These are phyloP conservation scores for Lydus trimaculatus DNA, from an alignment of 2,888 invertebrate species.

Conservation along the genomic window DNA sequence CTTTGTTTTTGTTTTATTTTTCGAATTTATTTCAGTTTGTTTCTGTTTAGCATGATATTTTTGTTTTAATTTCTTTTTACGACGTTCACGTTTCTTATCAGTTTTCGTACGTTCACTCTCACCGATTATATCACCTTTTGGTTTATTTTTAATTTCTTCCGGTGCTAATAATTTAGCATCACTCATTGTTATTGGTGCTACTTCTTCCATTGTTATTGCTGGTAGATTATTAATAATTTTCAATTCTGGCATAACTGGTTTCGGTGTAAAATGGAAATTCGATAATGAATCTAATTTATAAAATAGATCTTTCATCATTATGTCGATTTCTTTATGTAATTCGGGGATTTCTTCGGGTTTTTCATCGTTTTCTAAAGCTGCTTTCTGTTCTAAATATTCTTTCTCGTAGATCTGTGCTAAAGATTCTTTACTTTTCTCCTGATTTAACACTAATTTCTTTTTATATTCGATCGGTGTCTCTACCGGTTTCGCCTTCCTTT, in stretches of 20 bases:
- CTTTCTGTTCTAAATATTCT: conserved; percentile 76
- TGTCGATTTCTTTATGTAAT: conserved; percentile 79
- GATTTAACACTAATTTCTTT: conserved; percentile 86
- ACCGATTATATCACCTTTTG: conserved; percentile 64
- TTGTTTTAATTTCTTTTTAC: conserved; percentile 85
- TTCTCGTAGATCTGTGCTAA: conserved; percentile 94
- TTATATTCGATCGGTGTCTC: conserved; percentile 85
- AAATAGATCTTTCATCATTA: conserved; percentile 79
- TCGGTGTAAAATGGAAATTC: conserved; percentile 95
- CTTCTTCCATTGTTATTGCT: conserved; percentile 93
- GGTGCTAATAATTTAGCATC: conserved; percentile 89
- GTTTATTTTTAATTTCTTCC: conserved; percentile 79
- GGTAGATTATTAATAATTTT: conserved; percentile 91
- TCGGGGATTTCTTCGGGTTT: conserved; percentile 73
- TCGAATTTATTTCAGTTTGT: conserved; percentile 63
- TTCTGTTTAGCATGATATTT: conserved; percentile 64
- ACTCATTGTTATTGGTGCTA: conserved; percentile 88
- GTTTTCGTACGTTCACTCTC: conserved; percentile 83
- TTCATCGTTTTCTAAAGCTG: conserved; percentile 64
- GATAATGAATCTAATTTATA: conserved; percentile 88
- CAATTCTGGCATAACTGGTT: conserved; percentile 82
- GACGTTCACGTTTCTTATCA: conserved; percentile 87
- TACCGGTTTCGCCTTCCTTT: conserved; percentile 82
- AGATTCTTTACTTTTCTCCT: conserved; percentile 93
- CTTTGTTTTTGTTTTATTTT: conserved; percentile 64